Conservation (phyloP, 2,888 invertebrate genomes). For the Tenthredo livida region DNA sequence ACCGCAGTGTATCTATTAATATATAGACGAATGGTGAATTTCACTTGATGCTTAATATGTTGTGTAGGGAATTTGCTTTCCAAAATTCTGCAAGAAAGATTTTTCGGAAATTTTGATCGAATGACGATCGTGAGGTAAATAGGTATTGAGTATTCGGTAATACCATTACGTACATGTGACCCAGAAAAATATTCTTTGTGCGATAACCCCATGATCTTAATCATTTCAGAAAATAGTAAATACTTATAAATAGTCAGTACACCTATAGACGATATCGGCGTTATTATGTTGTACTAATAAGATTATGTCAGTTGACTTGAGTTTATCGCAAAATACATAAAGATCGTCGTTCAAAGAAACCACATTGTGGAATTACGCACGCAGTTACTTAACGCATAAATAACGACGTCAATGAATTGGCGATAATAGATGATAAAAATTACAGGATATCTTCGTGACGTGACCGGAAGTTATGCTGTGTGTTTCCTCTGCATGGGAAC, state of each 20-base stretch:
- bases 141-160: not conserved
- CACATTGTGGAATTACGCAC: not conserved
- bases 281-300: not conserved
- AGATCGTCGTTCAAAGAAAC: not conserved
- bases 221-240: not conserved
- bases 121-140: not conserved
- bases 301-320: constrained; percentile 5
- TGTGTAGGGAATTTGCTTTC: not conserved
- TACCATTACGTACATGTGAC: not conserved
- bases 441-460: constrained; percentile 83
- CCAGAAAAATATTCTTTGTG: constrained; percentile 39
- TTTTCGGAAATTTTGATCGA: not conserved
- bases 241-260: not conserved
- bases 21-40: not conserved
- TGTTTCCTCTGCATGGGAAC: constrained; percentile 89
- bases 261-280: not conserved
- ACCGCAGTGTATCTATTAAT: not conserved
- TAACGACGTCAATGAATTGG: not conserved
- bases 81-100: not conserved
- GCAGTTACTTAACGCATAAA: not conserved
- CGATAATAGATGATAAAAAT: constrained; percentile 55
- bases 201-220: constrained; percentile 12
- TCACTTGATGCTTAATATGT: not conserved
- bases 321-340: not conserved
- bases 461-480: constrained; percentile 86